Percentiles rank a stretch among this genome's conserved stretches.
These are phyloP conservation scores for Nilaparvata lugens DNA, from an alignment of 1,140 invertebrate species.

Conservation along the genomic window DNA sequence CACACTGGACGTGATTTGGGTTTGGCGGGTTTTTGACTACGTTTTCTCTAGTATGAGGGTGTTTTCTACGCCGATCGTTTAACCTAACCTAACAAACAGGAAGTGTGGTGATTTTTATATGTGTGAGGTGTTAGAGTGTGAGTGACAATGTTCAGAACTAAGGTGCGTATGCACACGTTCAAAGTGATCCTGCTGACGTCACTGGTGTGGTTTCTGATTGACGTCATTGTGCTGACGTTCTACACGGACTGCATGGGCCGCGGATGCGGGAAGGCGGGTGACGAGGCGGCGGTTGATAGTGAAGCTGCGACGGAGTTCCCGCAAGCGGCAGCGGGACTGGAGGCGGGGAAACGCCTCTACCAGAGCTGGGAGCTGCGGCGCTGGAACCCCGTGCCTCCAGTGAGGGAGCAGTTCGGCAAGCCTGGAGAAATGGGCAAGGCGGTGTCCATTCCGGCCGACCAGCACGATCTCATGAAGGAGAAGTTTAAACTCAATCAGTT, in stretches of 20 bases:
- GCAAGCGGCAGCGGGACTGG: constrained; percentile 1
- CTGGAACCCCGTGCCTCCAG: constrained; percentile 61
- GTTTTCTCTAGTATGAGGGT: too few relatives aligned
- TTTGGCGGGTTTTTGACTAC: too few relatives aligned
- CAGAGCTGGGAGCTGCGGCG: constrained; percentile 46
- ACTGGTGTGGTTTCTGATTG: constrained; percentile 89
- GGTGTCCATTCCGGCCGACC: constrained; percentile 73
- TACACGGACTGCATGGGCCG: constrained; percentile 82
- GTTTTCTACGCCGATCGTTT: too few relatives aligned
- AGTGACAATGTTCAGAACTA: constrained; percentile 62
- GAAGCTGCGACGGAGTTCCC: neutral
- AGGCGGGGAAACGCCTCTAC: constrained; percentile 32
- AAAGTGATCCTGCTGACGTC: constrained; percentile 91
- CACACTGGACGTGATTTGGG: too few relatives aligned
- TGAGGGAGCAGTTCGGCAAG: constrained; percentile 50
- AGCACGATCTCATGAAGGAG: constrained; percentile 82
- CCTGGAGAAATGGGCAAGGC: constrained; percentile 86
- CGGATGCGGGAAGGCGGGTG: constrained; percentile 50
- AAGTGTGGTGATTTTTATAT: too few relatives aligned
- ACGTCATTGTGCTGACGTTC: constrained; percentile 83
- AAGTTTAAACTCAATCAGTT: constrained; percentile 98
- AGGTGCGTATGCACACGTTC: constrained; percentile 85
- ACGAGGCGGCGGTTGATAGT: constrained; percentile 22
- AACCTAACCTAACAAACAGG: too few relatives aligned
- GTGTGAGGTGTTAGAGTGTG: too few relatives aligned